Conservation (phyloP, 2,888 invertebrate species). For the Lithophane semibrunnea region DNA sequence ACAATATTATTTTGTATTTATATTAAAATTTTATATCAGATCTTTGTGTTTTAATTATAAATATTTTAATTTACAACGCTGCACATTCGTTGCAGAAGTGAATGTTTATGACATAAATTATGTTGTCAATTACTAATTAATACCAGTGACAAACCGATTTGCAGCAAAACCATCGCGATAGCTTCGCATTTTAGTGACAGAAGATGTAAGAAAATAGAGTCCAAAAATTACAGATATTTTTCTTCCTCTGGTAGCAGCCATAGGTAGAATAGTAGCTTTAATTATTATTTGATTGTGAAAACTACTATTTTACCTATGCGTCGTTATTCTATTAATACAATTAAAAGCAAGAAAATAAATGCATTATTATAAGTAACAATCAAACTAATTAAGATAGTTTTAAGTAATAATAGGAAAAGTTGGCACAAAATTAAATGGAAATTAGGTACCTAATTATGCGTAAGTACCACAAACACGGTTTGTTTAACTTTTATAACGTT, state of each 20-base stretch:
- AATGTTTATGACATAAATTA: background rate
- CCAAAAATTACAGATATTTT: conserved; percentile 20
- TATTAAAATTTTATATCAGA: conserved; percentile 26
- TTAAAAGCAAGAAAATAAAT: conserved; percentile 40
- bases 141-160: conserved; percentile 27
- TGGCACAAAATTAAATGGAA: conserved; percentile 52
- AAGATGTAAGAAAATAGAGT: conserved; percentile 23
- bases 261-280: conserved; percentile 3
- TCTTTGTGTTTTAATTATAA: conserved; percentile 21
- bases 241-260: background rate
- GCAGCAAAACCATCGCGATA: background rate
- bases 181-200: background rate
- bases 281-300: conserved; percentile 2
- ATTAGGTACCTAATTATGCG: conserved; percentile 52
- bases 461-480: conserved; percentile 53
- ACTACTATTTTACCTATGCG: conserved; percentile 17
- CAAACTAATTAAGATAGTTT: conserved; percentile 48
- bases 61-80: background rate
- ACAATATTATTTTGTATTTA: background rate
- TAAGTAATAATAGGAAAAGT: conserved; percentile 41
- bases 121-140: conserved; percentile 6
- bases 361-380: conserved; percentile 40
- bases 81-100: background rate
- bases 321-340: conserved; percentile 23
- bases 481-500: conserved; percentile 48